These are phyloP conservation scores for Benitochromis conjunctus DNA, from an alignment of 2,113 vertebrate genomes.

Conservation along the genomic window DNA sequence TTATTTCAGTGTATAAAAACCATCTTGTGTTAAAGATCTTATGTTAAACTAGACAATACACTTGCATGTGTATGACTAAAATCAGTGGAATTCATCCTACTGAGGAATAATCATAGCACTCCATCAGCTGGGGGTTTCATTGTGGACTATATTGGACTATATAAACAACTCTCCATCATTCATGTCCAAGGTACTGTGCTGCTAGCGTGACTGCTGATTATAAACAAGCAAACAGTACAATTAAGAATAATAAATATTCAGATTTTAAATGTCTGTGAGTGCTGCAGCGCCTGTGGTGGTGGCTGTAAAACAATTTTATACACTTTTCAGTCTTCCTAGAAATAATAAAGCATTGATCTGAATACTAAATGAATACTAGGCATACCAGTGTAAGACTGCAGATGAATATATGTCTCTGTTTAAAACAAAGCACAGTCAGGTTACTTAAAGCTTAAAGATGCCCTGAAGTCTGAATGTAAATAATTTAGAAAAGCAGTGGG, in stretches of 20 bases:
- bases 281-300: background rate
- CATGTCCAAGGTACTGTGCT: background rate
- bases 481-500: conserved; percentile 18
- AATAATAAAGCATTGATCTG: background rate
- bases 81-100: background rate
- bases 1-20: background rate
- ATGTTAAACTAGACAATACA: background rate
- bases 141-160: background rate
- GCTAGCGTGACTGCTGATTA: background rate
- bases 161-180: background rate
- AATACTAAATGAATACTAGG: background rate
- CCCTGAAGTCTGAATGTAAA: conserved; percentile 4
- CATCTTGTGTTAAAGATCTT: background rate
- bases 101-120: background rate
- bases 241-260: background rate
- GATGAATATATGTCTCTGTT: background rate
- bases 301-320: background rate
- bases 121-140: background rate
- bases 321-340: background rate
- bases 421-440: background rate
- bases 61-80: background rate
- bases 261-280: background rate
- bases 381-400: background rate
- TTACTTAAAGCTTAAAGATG: background rate
- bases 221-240: background rate